Conservation (phyloP, 2,797 vertebrate species). For the Eremophila alpestris region DNA sequence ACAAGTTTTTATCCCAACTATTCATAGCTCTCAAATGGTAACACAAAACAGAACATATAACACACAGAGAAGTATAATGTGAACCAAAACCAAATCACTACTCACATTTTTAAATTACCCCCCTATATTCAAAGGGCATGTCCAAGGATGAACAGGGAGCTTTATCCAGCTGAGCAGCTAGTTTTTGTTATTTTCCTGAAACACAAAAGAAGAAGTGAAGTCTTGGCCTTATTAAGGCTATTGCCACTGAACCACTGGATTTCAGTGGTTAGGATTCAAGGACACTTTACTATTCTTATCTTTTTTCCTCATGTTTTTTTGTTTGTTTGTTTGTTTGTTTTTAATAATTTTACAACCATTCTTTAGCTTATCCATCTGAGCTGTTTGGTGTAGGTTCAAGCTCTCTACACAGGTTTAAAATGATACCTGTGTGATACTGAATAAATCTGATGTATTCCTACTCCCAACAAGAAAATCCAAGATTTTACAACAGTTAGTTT, state of each 20-base stretch:
- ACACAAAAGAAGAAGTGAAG: neutral
- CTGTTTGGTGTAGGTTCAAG: neutral
- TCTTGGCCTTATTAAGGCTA: neutral
- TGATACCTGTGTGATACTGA: neutral
- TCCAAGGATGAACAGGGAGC: neutral
- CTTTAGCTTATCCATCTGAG: neutral
- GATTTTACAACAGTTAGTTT: neutral
- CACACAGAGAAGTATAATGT: neutral
- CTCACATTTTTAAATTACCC: neutral
- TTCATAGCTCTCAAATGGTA: neutral
- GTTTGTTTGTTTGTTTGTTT: neutral
- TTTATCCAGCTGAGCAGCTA: neutral
- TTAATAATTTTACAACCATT: neutral
- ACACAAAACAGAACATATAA: neutral
- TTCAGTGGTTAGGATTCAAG: neutral
- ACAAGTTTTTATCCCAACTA: neutral
- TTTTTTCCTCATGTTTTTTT: neutral
- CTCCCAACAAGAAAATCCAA: neutral
- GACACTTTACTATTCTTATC: fast-evolving
- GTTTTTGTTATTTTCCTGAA: neutral
- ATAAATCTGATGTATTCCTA: neutral
- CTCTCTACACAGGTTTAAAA: neutral
- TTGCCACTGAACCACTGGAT: neutral
- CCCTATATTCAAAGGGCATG: neutral
- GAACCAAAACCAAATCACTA: fast-evolving